Base-by-base conservation (phyloP, 2,113 vertebrate species). In the Bubo bubo region DNA sequence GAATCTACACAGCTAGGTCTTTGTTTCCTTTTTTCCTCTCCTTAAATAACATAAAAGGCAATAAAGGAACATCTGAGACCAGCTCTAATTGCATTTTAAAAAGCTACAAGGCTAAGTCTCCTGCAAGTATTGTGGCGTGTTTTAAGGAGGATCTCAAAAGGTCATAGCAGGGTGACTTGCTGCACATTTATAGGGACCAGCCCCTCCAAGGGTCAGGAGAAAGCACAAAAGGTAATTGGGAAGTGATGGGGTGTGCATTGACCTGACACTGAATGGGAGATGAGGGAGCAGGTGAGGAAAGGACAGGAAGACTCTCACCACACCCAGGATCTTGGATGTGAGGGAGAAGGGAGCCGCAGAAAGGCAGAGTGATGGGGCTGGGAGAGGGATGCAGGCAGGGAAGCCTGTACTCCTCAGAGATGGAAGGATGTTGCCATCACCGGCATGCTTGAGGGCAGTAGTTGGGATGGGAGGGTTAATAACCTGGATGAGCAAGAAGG, bases 11-110 rank as follows among this genome's bases (percentile, higher is more conserved):
- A 88, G 88, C 62, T 39, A 66, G 52, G 41, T 79, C 81, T 83
- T 64, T 86, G 39, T 79, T 75, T 75, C 70, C 10, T 19, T 62
- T 81, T 93, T 93, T 20, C 8, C 53, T 53, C 92, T 96, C 93
- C 87, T 97, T 93, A 95, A 96, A 86, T 91, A 93, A 88, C 87
- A 79, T 72, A 50, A 91, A 83, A 80, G 72, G 45, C 3, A 62
- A 96, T 87, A 96, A 91, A 90, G 86, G 83, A 75, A 56, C 80
- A 88, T 90, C 70, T 34, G 32, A 96, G 83, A 94, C 55, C 75
- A 90, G 47, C 34, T 79, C 53, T 49, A 86, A 86, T 47, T 95
- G 90, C 39, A 47, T 45, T 96, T 86, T 86, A 4, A 39, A 84
- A 96, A 95, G 67, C 50, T 64, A 47, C 70, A 80, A 80, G 64